A percentile compares a stretch with the other conserved stretches of the same genome.
Evolutionary conservation across 1,140 invertebrate genomes (phyloP).

Genomic region (Bombus sibiricus): DNA sequence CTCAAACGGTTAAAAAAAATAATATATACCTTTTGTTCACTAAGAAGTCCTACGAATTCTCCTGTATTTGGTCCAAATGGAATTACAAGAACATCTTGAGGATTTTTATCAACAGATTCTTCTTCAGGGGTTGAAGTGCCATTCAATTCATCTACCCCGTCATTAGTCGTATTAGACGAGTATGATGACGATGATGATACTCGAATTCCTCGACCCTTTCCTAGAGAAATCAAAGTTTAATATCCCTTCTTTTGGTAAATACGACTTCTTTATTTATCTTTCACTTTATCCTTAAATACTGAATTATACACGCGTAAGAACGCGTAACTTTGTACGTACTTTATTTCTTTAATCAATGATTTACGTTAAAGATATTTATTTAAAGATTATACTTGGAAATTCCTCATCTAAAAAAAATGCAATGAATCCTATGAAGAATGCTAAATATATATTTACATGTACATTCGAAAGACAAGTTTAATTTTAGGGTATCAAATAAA

Average conservation of each 20-base stretch:
- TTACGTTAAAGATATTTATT: neutral
- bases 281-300: neutral
- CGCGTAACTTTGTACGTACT: too few species aligned
- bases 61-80: slow-evolving; percentile 83
- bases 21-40: slow-evolving; percentile 87
- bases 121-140: slow-evolving; percentile 76
- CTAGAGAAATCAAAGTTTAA: slow-evolving; percentile 19
- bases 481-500: neutral
- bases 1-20: neutral
- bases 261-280: neutral
- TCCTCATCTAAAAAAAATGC: neutral
- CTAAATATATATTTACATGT: neutral
- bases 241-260: neutral
- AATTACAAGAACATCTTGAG: slow-evolving; percentile 87
- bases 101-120: slow-evolving; percentile 72
- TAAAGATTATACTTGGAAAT: neutral
- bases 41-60: slow-evolving; percentile 87
- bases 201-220: slow-evolving; percentile 66
- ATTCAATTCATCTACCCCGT: slow-evolving; percentile 78
- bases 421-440: neutral
- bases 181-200: slow-evolving; percentile 64
- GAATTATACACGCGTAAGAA: neutral
- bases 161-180: slow-evolving; percentile 69
- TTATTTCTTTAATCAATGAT: too few species aligned
- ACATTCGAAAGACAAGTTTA: neutral